Evolutionary conservation across 2,113 vertebrate genomes (phyloP), one percentile per base, ranked within the genome.

Genomic region (Marcusenius ussheri): DNA sequence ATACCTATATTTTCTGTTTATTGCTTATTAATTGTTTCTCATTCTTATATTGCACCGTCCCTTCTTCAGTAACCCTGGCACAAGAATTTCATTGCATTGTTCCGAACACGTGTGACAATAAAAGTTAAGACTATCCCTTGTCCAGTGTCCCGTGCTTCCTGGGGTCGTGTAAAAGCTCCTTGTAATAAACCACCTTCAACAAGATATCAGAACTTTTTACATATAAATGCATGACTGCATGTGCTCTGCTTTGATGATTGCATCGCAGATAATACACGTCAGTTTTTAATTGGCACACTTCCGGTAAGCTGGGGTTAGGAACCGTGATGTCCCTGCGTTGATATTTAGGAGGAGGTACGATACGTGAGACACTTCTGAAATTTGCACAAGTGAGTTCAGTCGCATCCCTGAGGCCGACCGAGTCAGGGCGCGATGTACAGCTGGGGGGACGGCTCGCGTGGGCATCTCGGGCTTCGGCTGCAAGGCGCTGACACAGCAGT

Each of bases 381-480:
- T 47, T 27, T n/a, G 21, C 39, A 49, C 35, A 1, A 5, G 1
- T n/a, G 39, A 46, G 4, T 47, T 84, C 24, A 46, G 19, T 84
- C 31, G n/a, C n/a, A 39, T 50, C 31, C 11, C 87, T 13, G 15
- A 35, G 21, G 24, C 2, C 39, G 47, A 31, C 84, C 15, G 49
- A 5, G 24, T 51, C 53, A 66, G 19, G n/a, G 3, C n/a, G 49
- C 13, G 49, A 90, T 91, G 90, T 31, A 94, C 86, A 92, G 94
- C 66, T 95, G 94, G 94, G 94, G 94, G 3, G 95, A 94, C 87
- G 88, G 91, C 53, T 90, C 93, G 74, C 90, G 90, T 66, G 95
- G 93, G 85, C 94, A 95, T 89, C 92, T 93, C 13, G 92, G 3
- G 39, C 89, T 15, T 46, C 91, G 6, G 89, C 94, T 24, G 35